Percentiles rank a stretch among this genome's conserved stretches.
Evolutionary conservation across 2,888 invertebrate genomes (phyloP).

Genomic region (Strigamia crassipes): DNA sequence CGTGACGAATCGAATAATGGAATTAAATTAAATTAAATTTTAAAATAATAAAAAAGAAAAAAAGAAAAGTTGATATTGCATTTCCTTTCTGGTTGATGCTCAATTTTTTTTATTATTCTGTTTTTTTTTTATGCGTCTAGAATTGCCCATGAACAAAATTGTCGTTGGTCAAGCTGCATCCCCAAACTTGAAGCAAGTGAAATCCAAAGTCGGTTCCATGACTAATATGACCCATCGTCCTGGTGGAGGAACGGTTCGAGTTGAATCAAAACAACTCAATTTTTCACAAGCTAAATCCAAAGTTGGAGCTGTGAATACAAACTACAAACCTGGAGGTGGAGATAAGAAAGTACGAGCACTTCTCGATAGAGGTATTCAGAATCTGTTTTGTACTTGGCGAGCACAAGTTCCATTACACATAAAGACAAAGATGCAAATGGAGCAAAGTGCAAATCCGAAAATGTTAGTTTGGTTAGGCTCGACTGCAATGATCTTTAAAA

Average conservation of each 20-base stretch:
- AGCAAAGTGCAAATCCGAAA: too few relatives aligned
- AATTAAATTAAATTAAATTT: too few relatives aligned
- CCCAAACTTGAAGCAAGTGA: slow-evolving; percentile 87
- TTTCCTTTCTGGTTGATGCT: neutral
- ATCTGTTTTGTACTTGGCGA: neutral
- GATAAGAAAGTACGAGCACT: slow-evolving; percentile 70
- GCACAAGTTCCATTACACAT: too few relatives aligned
- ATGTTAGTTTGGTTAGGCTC: neutral
- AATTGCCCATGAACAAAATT: slow-evolving; percentile 89
- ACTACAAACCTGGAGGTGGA: slow-evolving; percentile 83
- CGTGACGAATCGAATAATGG: neutral
- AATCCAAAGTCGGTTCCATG: slow-evolving; percentile 88
- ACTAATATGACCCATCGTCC: slow-evolving; percentile 88
- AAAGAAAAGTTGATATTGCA: neutral
- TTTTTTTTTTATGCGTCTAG: slow-evolving; percentile 58
- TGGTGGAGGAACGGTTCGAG: slow-evolving; percentile 75
- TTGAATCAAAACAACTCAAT: slow-evolving; percentile 83
- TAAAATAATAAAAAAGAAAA: neutral
- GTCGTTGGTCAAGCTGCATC: slow-evolving; percentile 91
- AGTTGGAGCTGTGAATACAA: slow-evolving; percentile 82
- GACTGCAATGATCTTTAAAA: too few relatives aligned
- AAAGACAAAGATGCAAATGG: too few relatives aligned
- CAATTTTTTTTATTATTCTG: slow-evolving; percentile 20
- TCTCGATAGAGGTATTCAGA: neutral
- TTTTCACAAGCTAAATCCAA: slow-evolving; percentile 81